phyloP scores from a whole-genome alignment of 2,888 invertebrate species.

The Microctonus hyperodae region DNA sequence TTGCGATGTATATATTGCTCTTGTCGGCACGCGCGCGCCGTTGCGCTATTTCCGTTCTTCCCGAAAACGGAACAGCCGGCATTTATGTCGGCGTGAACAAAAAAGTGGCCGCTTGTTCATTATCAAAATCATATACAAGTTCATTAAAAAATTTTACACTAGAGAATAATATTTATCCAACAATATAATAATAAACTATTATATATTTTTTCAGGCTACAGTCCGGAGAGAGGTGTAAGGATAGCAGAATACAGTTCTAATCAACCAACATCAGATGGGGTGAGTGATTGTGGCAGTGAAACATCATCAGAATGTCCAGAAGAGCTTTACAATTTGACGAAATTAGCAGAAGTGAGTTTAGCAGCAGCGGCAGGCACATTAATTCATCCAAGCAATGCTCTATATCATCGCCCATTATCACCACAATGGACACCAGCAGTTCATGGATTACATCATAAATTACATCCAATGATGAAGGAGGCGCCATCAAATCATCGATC shows the following conservation, averaged over 20 bases:
- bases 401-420: slow-evolving; percentile 51
- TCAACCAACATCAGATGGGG: slow-evolving; percentile 60
- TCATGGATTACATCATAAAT: slow-evolving; percentile 25
- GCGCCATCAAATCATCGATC: slow-evolving; percentile 1
- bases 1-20: slow-evolving; percentile 1
- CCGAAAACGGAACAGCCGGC: slow-evolving; percentile 48
- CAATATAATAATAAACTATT: neutral
- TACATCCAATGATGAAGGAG: slow-evolving; percentile 29
- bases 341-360: slow-evolving; percentile 76
- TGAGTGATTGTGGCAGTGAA: slow-evolving; percentile 61
- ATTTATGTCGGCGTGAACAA: slow-evolving; percentile 21
- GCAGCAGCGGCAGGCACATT: slow-evolving; percentile 71
- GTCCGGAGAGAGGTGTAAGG: slow-evolving; percentile 53
- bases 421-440: slow-evolving; percentile 36
- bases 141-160: neutral
- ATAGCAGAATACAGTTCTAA: slow-evolving; percentile 55
- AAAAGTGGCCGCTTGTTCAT: neutral
- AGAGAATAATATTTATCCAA: too few relatives aligned
- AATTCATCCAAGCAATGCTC: slow-evolving; percentile 60
- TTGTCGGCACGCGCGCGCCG: slow-evolving; percentile 36
- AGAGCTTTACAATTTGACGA: slow-evolving; percentile 77
- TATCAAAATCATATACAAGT: neutral
- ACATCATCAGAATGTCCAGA: slow-evolving; percentile 65
- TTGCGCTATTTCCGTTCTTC: slow-evolving; percentile 59
- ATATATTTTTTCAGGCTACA: slow-evolving; percentile 49